A percentile compares a stretch with the other conserved stretches of the same genome.
These are phyloP conservation scores for Ips nitidus DNA, from an alignment of 1,140 invertebrate genomes.

Conservation along the genomic window DNA sequence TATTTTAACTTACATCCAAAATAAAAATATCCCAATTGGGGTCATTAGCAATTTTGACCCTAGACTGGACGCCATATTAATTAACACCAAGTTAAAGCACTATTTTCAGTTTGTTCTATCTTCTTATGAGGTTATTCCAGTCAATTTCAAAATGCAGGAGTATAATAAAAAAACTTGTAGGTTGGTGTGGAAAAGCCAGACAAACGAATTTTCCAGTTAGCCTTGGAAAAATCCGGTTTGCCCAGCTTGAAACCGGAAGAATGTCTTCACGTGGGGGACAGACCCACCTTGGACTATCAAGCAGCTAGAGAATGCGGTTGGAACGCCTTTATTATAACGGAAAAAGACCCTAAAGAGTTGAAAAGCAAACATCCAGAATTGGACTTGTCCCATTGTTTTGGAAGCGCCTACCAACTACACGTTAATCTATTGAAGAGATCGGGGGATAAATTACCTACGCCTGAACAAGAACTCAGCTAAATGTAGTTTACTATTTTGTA, in stretches of 20 bases:
- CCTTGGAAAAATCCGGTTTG: slow-evolving; percentile 58
- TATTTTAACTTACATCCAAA: slow-evolving; percentile 59
- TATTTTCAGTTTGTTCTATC: slow-evolving; percentile 81
- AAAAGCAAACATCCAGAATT: slow-evolving; percentile 43
- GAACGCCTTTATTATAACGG: slow-evolving; percentile 67
- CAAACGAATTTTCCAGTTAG: slow-evolving; percentile 70
- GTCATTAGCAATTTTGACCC: slow-evolving; percentile 90
- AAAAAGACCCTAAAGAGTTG: slow-evolving; percentile 37
- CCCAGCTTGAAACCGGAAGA: slow-evolving; percentile 57
- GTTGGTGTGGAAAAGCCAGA: slow-evolving; percentile 75
- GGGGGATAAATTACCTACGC: slow-evolving; percentile 27
- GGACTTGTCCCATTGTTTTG: slow-evolving; percentile 42
- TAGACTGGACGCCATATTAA: slow-evolving; percentile 68
- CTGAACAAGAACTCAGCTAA: slow-evolving; percentile 22
- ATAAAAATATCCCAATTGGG: slow-evolving; percentile 60
- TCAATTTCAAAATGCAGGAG: not conserved
- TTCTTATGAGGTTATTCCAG: slow-evolving; percentile 62
- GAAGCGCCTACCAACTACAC: slow-evolving; percentile 44
- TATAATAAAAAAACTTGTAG: slow-evolving; percentile 12
- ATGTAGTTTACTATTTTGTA: not conserved
- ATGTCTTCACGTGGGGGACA: slow-evolving; percentile 83
- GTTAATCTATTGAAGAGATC: slow-evolving; percentile 22
- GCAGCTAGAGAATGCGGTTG: slow-evolving; percentile 75
- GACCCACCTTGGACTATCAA: slow-evolving; percentile 70
- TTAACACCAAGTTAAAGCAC: slow-evolving; percentile 61